Percentiles rank a stretch among this genome's conserved stretches.
Evolutionary conservation across 2,113 vertebrate species (phyloP).

Genomic region (Hyaena hyaena): DNA sequence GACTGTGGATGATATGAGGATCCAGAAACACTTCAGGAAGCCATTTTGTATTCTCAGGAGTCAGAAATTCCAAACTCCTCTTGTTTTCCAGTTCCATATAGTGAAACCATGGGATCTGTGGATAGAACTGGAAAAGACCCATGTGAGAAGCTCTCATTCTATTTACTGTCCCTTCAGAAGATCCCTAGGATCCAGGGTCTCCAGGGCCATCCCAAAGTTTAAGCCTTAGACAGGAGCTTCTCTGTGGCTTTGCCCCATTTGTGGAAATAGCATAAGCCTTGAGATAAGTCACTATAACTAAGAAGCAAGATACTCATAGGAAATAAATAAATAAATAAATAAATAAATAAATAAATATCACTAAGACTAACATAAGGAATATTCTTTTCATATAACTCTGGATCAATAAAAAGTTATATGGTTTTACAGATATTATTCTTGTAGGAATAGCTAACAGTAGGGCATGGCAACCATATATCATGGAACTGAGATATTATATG

Average conservation of each 20-base stretch:
- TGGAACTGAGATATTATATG: not conserved
- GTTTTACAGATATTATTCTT: not conserved
- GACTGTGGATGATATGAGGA: not conserved
- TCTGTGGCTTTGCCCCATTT: not conserved
- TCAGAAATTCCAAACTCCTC: not conserved
- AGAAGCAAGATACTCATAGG: not conserved
- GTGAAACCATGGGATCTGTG: not conserved
- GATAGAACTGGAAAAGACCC: not conserved
- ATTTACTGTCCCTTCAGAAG: not conserved
- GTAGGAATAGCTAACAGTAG: not conserved
- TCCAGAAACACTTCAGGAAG: not conserved
- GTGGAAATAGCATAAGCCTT: not conserved
- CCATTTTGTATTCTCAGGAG: not conserved
- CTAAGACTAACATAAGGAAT: not conserved
- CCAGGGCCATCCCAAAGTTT: not conserved
- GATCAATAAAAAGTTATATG: not conserved
- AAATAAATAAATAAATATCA: not conserved
- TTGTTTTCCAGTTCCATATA: not conserved
- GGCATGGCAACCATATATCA: not conserved
- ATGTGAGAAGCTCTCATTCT: not conserved
- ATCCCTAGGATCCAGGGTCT: not conserved
- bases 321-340: not conserved
- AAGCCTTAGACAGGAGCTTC: not conserved
- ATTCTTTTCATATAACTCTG: not conserved
- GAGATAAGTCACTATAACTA: not conserved